Base-by-base conservation (phyloP, 2,888 invertebrate species). In the Zaprionus obscuricornis region DNA sequence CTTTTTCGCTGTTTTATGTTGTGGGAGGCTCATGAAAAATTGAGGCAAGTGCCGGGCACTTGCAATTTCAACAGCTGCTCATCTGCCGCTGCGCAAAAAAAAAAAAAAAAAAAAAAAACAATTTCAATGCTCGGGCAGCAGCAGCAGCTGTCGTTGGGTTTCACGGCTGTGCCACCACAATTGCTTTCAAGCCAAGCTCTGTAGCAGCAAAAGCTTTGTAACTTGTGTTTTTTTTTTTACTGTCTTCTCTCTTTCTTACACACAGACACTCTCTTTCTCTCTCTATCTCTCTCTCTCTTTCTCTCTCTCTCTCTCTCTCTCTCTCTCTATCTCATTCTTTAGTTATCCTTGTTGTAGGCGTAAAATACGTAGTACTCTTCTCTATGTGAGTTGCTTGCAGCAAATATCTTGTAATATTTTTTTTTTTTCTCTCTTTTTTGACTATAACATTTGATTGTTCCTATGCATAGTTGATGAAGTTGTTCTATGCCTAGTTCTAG, bases 1-100 rank as follows among this genome's bases (percentile, higher is more conserved):
- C 13, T 26, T 20, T 47, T 17, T 20, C 5, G 31, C 24, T 17
- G 13, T 20, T 51, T 55, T 62, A 46, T 47, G 62, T 82, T 74
- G 84, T 78, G 78, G 76, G 78, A 76, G 84, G 73, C 59, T 76
- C 75, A 82, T 86, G 71, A 86, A 86, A 82, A 74, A 81, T 84
- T 84, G 66, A 75, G n/a, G 71, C 70, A 77, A 78, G 81, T 70
- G 75, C 81, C 78, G 4, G 22, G 84, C 78, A 81, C 84, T 84
- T 85, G 68, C 74, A 77, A 86, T 75, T 78, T 84, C 75, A 77
- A 73, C 81, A 84, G 82, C n/a, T n/a, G n/a, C 70, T 84, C 78
- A 78, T 78, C 79, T 76, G 76, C 79, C 83, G 83, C 72, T 72
- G 77, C 60, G 76, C 79, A 70, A 70, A n/a, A n/a, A n/a, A n/a